Percentiles rank a stretch among this genome's conserved stretches.
phyloP scores from a whole-genome alignment of 2,113 vertebrate genomes.

The Prinia subflava region DNA sequence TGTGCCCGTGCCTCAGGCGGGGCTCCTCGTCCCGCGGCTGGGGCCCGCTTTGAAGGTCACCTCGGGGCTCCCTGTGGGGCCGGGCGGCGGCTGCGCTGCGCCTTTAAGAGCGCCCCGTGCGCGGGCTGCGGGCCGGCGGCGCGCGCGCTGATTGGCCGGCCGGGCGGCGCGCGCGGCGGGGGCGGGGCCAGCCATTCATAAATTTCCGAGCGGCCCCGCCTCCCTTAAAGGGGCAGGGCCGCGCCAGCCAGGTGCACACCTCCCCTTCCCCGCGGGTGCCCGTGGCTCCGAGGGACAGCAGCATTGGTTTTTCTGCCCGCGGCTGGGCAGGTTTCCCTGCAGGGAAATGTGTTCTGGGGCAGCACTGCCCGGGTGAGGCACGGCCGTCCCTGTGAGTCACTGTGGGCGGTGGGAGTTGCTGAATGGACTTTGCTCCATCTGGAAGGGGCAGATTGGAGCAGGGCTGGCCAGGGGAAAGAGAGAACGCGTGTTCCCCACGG shows the following conservation, averaged over 20 bases:
- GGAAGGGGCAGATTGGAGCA: background rate
- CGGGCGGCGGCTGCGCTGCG: accelerated
- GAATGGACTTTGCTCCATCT: background rate
- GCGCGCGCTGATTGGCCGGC: background rate
- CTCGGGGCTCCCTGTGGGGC: accelerated
- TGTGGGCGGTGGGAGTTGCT: background rate
- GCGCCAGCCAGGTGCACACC: accelerated
- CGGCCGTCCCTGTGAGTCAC: background rate
- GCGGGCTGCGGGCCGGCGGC: background rate
- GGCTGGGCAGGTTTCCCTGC: background rate
- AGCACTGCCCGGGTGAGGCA: background rate
- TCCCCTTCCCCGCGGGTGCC: accelerated
- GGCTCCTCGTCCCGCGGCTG: background rate
- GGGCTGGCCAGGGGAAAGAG: background rate
- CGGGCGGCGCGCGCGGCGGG: background rate
- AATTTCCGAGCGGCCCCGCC: background rate
- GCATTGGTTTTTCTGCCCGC: accelerated
- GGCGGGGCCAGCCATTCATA: slow-evolving; percentile 26
- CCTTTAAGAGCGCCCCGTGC: background rate
- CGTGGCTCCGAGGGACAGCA: too few species aligned
- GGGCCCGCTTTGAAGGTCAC: background rate
- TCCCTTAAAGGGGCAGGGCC: background rate
- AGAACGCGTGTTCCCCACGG: background rate
- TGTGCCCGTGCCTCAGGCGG: background rate
- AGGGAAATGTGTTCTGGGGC: background rate